phyloP scores from a whole-genome alignment of 2,113 vertebrate species.

The Anguilla rostrata region DNA sequence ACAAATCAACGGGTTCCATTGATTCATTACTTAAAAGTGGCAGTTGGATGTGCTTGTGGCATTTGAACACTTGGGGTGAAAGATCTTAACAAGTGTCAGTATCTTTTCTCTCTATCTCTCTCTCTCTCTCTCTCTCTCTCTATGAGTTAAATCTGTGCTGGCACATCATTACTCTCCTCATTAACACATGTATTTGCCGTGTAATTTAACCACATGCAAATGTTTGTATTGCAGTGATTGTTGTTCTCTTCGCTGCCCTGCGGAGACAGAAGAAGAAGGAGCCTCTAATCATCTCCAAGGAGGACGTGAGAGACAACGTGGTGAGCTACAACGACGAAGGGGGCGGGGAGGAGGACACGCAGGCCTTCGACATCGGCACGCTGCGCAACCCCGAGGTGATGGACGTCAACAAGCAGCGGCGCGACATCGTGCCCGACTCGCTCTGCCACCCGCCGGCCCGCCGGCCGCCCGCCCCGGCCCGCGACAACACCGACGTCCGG shows the following conservation, averaged over 20 bases:
- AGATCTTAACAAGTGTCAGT: neutral
- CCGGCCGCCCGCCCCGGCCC: constrained; percentile 51
- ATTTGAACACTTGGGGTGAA: neutral
- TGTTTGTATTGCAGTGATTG: constrained; percentile 71
- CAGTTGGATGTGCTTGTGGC: neutral
- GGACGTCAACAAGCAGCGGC: constrained; percentile 83
- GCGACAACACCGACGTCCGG: constrained; percentile 85
- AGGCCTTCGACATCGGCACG: constrained; percentile 91
- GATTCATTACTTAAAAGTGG: no score
- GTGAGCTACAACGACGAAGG: constrained; percentile 96
- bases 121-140: neutral
- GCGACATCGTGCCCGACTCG: constrained; percentile 84
- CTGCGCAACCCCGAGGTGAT: constrained; percentile 85
- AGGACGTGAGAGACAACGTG: constrained; percentile 93
- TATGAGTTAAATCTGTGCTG: neutral
- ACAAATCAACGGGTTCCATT: no score
- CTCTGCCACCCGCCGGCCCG: constrained; percentile 2
- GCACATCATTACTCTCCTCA: neutral
- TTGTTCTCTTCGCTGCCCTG: constrained; percentile 86
- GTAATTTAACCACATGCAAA: neutral
- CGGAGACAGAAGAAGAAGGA: constrained; percentile 89
- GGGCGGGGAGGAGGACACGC: constrained; percentile 93
- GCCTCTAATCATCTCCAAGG: constrained; percentile 93
- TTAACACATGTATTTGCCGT: neutral
- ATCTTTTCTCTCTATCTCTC: neutral